Percentiles rank a stretch among this genome's conserved stretches.
Conservation (phyloP, 1,140 invertebrate genomes). For the Conopomorpha cramerella region DNA sequence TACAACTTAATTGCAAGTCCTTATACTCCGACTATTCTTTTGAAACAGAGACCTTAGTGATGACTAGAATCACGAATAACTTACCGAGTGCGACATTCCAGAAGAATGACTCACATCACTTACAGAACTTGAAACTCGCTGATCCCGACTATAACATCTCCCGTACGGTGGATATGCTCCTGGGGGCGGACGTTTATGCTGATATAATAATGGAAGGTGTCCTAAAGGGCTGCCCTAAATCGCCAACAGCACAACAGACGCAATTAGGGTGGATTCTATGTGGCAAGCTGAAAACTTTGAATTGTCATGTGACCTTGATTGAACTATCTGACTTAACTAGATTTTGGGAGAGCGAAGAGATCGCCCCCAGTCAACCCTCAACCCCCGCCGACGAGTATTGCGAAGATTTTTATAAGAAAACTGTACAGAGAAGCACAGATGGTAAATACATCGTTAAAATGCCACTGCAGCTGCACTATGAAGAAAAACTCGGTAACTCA, state of each 20-base stretch:
- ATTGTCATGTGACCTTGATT: not conserved
- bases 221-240: not conserved
- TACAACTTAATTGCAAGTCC: constrained; percentile 10
- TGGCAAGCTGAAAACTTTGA: not conserved
- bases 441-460: not conserved
- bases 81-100: constrained; percentile 6
- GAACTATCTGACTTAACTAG: not conserved
- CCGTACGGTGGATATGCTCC: constrained; percentile 5
- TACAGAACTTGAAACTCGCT: constrained; percentile 5
- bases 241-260: not conserved
- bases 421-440: not conserved
- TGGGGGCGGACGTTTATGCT: constrained; percentile 6
- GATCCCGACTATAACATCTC: constrained; percentile 7
- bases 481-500: not conserved
- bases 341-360: not conserved
- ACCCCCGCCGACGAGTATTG: not conserved
- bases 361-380: not conserved
- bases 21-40: constrained; percentile 3
- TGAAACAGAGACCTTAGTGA: not conserved
- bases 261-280: not conserved
- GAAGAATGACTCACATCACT: not conserved
- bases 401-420: not conserved
- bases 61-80: constrained; percentile 6
- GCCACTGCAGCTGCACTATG: not conserved
- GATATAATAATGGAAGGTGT: constrained; percentile 4